Base-by-base conservation (phyloP, 2,888 invertebrate genomes). In the Liposcelis brunnea region DNA sequence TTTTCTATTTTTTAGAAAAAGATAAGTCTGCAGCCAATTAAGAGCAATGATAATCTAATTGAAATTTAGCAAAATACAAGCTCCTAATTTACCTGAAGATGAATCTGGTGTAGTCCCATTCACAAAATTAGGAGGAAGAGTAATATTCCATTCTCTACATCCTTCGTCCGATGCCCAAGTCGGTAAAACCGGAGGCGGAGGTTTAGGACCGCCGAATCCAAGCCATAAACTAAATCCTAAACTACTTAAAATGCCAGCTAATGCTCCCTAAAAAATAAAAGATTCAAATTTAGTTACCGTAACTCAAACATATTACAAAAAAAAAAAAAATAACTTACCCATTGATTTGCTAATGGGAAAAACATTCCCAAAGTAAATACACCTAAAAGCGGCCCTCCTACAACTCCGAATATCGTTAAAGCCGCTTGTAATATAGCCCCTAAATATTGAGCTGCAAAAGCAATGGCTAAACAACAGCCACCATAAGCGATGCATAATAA, bases 361-460 rank as follows among this genome's bases (percentile, higher is more conserved):
- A 79, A 77, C 82, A 91, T 86, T 52, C 90, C 90, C 21, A 89
- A 64, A 0, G 85, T 79, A 58, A 90, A 91, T 1, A 90, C 65
- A 0, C 81, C 89, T 18, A 90, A 64, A n/a, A 89, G 60, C 0
- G 90, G 90, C 1, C 90, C 90, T 1, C 89, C 89, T 2, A 85
- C 77, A 1, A 86, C 80, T 1, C 87, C 89, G 56, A 90, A 87
- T 51, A 89, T 82, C 0, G 85, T 85, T 7, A 89, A 64, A 0
- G 86, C 75, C 0, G 84, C 81, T 63, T 89, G 85, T n/a, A 93
- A 66, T n/a, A 93, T 71, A 0, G 85, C 85, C 1, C 87, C 89
- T 38, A 91, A 65, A 47, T 77, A 69, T 52, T 89, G 79, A 0
- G 87, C 86, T 5, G 86, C 55, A 59, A 86, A 89, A 0, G 93